Evolutionary conservation across 1,140 invertebrate species (phyloP).

Genomic region (Mya arenaria): DNA sequence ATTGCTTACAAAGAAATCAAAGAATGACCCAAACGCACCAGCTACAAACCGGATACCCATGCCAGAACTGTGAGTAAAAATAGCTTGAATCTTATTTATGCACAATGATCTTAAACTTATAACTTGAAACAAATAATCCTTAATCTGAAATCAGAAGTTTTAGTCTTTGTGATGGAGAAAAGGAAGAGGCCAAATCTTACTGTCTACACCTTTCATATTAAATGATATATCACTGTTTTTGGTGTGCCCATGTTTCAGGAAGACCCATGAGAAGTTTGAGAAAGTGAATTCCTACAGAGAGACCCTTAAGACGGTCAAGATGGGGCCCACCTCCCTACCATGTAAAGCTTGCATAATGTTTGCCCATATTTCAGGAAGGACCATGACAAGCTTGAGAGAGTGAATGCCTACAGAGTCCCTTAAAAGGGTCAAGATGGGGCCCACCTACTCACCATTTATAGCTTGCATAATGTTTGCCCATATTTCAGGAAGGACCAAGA

Average conservation of each 20-base stretch:
- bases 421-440: conserved; percentile 87
- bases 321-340: conserved; percentile 91
- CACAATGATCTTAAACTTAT: neutral
- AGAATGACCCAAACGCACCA: conserved; percentile 98
- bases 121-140: neutral
- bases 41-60: conserved; percentile 94
- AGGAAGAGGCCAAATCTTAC: too few relatives aligned
- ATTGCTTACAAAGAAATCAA: conserved; percentile 95
- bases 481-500: conserved; percentile 92
- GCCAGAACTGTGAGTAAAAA: conserved; percentile 90
- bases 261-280: conserved; percentile 95
- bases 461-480: too few relatives aligned
- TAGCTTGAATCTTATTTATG: neutral
- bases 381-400: conserved; percentile 94
- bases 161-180: too few relatives aligned
- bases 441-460: conserved; percentile 94
- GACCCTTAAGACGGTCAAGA: conserved; percentile 88
- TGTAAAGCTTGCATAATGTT: conserved; percentile 99
- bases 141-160: too few relatives aligned
- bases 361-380: conserved; percentile 91
- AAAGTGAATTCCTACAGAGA: conserved; percentile 94
- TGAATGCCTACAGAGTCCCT: conserved; percentile 92
- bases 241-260: conserved; percentile 84
- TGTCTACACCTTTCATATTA: too few relatives aligned
- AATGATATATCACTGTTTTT: too few relatives aligned